A percentile compares a stretch with the other conserved stretches of the same genome.
Evolutionary conservation across 2,888 invertebrate species (phyloP).

Genomic region (Seladonia tumulorum): DNA sequence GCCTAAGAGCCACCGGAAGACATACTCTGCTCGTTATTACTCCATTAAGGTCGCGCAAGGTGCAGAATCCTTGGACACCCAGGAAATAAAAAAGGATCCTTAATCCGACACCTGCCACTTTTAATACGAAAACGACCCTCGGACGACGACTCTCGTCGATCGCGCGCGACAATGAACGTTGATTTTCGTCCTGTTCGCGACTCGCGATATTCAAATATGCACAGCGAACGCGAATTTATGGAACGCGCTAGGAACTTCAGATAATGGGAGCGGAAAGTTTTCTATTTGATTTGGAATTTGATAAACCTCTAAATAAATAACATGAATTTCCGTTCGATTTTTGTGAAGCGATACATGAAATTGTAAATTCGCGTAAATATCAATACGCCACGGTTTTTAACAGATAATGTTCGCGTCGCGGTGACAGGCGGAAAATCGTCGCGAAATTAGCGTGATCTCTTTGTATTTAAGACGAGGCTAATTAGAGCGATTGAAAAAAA

Average conservation of each 20-base stretch:
- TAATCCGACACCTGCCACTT: constrained; percentile 38
- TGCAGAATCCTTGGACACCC: constrained; percentile 38
- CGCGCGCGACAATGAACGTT: background rate
- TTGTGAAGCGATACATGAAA: background rate
- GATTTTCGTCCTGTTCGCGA: background rate
- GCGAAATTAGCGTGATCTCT: background rate
- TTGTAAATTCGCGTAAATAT: background rate
- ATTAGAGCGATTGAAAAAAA: background rate
- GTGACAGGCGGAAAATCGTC: background rate
- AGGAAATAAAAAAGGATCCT: background rate
- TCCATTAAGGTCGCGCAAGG: constrained; percentile 56
- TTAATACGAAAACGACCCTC: background rate
- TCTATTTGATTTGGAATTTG: background rate
- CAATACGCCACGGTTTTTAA: background rate
- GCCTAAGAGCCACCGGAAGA: constrained; percentile 32
- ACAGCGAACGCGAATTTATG: background rate
- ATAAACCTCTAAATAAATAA: background rate
- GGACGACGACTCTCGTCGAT: background rate
- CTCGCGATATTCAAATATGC: background rate
- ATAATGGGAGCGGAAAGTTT: background rate
- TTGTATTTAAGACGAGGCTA: background rate
- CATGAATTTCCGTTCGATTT: background rate
- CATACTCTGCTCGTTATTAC: constrained; percentile 29
- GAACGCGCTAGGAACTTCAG: background rate
- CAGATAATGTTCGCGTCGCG: background rate